phyloP scores from a whole-genome alignment of 2,797 vertebrate genomes.

The Miichthys miiuy region DNA sequence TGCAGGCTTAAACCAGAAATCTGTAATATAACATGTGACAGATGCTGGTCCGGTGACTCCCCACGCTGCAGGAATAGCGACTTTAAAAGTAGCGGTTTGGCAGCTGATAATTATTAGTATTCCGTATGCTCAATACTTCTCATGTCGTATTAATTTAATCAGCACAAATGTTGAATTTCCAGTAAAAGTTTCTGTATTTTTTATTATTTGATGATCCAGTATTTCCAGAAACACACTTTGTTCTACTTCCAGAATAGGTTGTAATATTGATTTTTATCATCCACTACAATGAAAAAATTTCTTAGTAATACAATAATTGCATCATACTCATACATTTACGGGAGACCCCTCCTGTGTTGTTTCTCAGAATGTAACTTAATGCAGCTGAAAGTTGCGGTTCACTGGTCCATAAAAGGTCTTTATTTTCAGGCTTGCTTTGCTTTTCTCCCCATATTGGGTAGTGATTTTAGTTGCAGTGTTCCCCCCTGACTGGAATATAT shows the following conservation, averaged over 20 bases:
- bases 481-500: conserved; percentile 51
- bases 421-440: conserved; percentile 12
- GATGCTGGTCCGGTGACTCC: not conserved
- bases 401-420: conserved; percentile 8
- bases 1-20: not conserved
- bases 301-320: not conserved
- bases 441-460: conserved; percentile 9
- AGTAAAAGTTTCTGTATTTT: not conserved
- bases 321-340: too few species aligned
- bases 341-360: not conserved
- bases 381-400: not conserved
- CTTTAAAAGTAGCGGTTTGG: not conserved
- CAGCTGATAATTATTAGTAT: not conserved
- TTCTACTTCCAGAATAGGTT: not conserved
- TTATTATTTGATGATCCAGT: not conserved
- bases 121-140: not conserved
- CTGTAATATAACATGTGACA: not conserved
- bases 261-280: not conserved
- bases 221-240: not conserved
- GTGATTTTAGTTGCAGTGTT: conserved; percentile 15
- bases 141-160: not conserved
- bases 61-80: too few species aligned
- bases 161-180: not conserved
- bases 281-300: not conserved
- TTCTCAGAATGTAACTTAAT: not conserved